A percentile compares a stretch with the other conserved stretches of the same genome.
Conservation (phyloP, 2,113 vertebrate species). For the Lampris megalopsis region DNA sequence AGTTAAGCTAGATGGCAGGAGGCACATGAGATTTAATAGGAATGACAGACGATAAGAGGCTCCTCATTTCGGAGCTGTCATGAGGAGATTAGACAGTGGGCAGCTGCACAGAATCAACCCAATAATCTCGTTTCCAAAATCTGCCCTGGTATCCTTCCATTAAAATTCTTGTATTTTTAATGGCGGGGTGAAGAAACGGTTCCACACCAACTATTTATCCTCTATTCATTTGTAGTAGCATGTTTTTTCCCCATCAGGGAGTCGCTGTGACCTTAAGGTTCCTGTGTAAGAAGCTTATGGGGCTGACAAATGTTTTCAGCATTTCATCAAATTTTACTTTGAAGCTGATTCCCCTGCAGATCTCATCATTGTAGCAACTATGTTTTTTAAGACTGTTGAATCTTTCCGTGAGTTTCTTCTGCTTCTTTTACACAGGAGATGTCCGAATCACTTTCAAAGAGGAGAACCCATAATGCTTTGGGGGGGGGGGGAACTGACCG, state of each 20-base stretch:
- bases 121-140: conserved; percentile 69
- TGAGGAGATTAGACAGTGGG: conserved; percentile 63
- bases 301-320: conserved; percentile 56
- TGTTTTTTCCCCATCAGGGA: conserved; percentile 47
- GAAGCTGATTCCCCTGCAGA: conserved; percentile 57
- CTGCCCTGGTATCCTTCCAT: conserved; percentile 60
- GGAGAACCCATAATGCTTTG: conserved; percentile 26
- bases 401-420: conserved; percentile 21
- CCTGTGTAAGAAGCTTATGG: conserved; percentile 72
- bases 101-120: conserved; percentile 51
- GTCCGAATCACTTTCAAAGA: conserved; percentile 21
- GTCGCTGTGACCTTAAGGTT: conserved; percentile 54
- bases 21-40: conserved; percentile 51
- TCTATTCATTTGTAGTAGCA: conserved; percentile 40
- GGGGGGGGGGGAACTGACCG: conserved; percentile 1
- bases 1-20: conserved; percentile 35
- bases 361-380: conserved; percentile 39
- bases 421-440: conserved; percentile 6
- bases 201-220: conserved; percentile 37
- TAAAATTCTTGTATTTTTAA: conserved; percentile 61
- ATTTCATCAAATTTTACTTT: conserved; percentile 72
- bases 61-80: conserved; percentile 66
- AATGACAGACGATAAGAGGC: conserved; percentile 62
- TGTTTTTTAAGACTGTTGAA: conserved; percentile 42
- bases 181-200: conserved; percentile 53